Evolutionary conservation across 2,113 vertebrate genomes (phyloP), one percentile per base, ranked within the genome.

Genomic region (Psittacus erithacus): DNA sequence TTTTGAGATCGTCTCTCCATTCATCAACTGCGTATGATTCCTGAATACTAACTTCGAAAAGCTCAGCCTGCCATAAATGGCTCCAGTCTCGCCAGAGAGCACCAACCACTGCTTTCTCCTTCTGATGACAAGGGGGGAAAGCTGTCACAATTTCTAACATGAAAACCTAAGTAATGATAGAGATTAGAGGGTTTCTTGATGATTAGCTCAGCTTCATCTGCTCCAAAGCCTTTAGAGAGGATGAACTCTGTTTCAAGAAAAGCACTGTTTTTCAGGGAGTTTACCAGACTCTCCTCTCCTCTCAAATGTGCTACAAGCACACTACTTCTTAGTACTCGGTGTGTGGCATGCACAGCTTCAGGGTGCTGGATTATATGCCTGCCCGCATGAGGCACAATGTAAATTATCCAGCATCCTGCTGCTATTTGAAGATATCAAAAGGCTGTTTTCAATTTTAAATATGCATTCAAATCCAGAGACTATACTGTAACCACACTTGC

Each of bases 11-110:
- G 14, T 94, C 82, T 96, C 84, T 91, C 89, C 88, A 41, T 75
- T 96, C 96, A 47, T 75, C 4, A 28, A 8, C 83, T 81, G 84
- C 4, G 17, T 92, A 95, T 19, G 49, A 57, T 80, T 77, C 94
- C 96, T 97, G 95, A 97, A 97, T 97, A 88, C 93, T 92, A 92
- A 97, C 90, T 93, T 94, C 67, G 83, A 68, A 91, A 80, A 96
- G 46, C 85, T 90, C 74, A 85, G 64, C 71, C 95, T 90, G 90
- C 80, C 95, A 55, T 50, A 63, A 96, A 91, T 5, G 53, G 80
- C 96, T 81, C 86, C 46, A 28, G 88, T 63, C 91, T 97, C 27
- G 3, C 83, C 71, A 70, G 92, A 91, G 86, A 97, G 64, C 64
- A 41, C 38, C 88, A 92, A 75, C 94, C 86, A 62, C 93, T 86